A percentile compares a stretch with the other conserved stretches of the same genome.
These are phyloP conservation scores for Brachionus calyciflorus DNA, from an alignment of 1,140 invertebrate species.

Conservation along the genomic window DNA sequence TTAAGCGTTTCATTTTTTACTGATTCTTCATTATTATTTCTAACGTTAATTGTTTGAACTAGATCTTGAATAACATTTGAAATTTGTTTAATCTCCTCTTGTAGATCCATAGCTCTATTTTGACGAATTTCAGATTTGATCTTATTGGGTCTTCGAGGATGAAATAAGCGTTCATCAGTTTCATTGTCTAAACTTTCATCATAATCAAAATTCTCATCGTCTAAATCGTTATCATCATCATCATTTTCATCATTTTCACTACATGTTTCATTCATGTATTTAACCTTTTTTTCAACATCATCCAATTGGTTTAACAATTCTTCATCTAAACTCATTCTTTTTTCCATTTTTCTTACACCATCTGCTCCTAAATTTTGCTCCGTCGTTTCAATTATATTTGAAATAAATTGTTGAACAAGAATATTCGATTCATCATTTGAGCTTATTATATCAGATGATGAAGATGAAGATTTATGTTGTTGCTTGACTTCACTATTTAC, in stretches of 20 bases:
- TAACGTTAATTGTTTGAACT: not conserved
- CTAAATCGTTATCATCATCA: not conserved
- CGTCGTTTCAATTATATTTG: not conserved
- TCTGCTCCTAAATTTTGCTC: not conserved
- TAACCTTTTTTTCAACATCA: not conserved
- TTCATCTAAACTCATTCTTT: not conserved
- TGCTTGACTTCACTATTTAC: not conserved
- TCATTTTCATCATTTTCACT: constrained; percentile 15
- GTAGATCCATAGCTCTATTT: not conserved
- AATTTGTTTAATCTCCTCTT: constrained; percentile 13
- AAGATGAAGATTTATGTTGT: not conserved
- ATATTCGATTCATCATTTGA: not conserved
- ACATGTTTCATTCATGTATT: constrained; percentile 10
- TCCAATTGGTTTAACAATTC: not conserved
- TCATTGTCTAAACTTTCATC: not conserved
- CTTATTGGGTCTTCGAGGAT: not conserved
- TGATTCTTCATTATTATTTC: not conserved
- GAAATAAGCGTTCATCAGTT: not conserved
- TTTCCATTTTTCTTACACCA: not conserved
- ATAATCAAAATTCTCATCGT: not conserved
- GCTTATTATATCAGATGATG: not conserved
- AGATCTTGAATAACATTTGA: constrained; percentile 10
- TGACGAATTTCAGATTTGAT: not conserved
- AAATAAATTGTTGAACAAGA: not conserved
- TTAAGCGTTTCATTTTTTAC: not conserved